A percentile compares a stretch with the other conserved stretches of the same genome.
These are phyloP conservation scores for Pyrrhosoma nymphula DNA, from an alignment of 2,888 invertebrate species.

Conservation along the genomic window DNA sequence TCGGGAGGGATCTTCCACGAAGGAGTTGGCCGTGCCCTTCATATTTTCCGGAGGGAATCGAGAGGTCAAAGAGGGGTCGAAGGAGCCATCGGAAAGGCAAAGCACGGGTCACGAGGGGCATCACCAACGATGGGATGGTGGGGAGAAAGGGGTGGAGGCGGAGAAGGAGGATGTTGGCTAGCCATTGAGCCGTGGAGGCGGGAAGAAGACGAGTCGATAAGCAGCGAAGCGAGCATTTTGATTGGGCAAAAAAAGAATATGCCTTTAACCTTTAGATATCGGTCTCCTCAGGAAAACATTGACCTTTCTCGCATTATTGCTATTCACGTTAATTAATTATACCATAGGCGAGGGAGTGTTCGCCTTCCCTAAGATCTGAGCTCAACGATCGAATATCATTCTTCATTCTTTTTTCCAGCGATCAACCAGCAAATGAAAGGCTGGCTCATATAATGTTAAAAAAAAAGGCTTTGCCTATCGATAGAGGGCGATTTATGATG, in stretches of 20 bases:
- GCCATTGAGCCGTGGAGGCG: not conserved
- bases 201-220: not conserved
- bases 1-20: not conserved
- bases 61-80: slow-evolving; percentile 20
- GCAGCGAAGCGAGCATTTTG: slow-evolving; percentile 17
- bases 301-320: slow-evolving; percentile 9
- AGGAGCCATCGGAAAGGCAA: no score
- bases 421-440: not conserved
- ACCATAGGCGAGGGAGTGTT: not conserved
- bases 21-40: not conserved
- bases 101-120: slow-evolving; percentile 1
- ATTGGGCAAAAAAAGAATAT: not conserved
- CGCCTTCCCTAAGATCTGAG: not conserved
- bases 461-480: not conserved
- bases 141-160: not conserved
- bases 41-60: not conserved
- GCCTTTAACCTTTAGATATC: not conserved
- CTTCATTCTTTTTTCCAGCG: not conserved
- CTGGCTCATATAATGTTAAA: not conserved
- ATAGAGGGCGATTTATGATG: not conserved
- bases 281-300: not conserved
- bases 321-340: slow-evolving; percentile 17
- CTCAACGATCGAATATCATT: not conserved
- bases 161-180: not conserved
- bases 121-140: not conserved